Evolutionary conservation across 1,140 invertebrate species (phyloP).

Genomic region (Anastrepha ludens): DNA sequence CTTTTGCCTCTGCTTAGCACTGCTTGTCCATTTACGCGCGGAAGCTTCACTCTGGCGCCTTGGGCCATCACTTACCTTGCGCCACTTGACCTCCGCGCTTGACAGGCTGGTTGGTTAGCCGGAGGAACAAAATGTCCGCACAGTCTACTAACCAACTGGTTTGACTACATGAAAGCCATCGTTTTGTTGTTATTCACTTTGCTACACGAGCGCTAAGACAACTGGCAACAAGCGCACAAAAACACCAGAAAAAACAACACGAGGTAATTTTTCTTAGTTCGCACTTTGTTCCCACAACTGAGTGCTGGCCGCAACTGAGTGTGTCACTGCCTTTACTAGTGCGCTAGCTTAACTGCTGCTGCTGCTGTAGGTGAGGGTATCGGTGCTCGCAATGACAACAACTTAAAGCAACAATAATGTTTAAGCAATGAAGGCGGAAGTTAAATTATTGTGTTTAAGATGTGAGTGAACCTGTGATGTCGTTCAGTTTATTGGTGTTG

Average conservation of each 20-base stretch:
- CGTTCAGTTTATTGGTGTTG: not conserved
- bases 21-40: not conserved
- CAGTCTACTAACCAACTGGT: not conserved
- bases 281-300: too few species aligned
- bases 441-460: slow-evolving; percentile 29
- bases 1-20: not conserved
- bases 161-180: not conserved
- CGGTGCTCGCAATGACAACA: not conserved
- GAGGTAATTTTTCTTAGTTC: not conserved
- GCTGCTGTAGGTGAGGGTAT: too few species aligned
- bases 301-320: too few species aligned
- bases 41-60: not conserved
- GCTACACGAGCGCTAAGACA: not conserved
- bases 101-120: not conserved
- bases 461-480: not conserved
- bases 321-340: too few species aligned
- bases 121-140: not conserved
- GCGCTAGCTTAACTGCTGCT: too few species aligned
- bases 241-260: too few species aligned
- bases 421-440: not conserved
- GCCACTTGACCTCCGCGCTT: slow-evolving; percentile 1
- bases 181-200: not conserved
- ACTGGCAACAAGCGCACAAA: not conserved
- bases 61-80: not conserved
- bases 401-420: not conserved